Base-by-base conservation (phyloP, 2,888 invertebrate species). In the Omphaloscelis lunosa region DNA sequence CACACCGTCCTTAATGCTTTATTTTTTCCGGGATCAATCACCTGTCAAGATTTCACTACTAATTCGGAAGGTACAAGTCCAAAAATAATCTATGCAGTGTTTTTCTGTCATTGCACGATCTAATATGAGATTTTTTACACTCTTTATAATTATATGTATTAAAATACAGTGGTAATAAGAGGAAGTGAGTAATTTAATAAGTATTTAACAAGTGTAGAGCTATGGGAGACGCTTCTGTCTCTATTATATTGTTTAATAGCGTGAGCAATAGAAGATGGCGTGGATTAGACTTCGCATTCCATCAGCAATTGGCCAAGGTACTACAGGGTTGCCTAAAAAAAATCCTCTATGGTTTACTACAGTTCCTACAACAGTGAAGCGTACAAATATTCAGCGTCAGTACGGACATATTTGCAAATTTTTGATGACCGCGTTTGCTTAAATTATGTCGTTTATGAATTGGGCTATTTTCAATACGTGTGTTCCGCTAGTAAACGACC, bases 271-370 rank as follows among this genome's bases (percentile, higher is more conserved):
- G 90, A 34, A 67, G 69, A 75, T 88, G 85, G 86, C 86, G 84
- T 84, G 86, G 83, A 89, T 88, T 87, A 88, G 81, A 84, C 76
- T 83, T 91, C 88, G 91, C 88, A 92, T 93, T 93, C 93, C 93
- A 90, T 85, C 84, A 86, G 85, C 90, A 91, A 93, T 92, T 92
- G 92, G 90, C 89, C 81, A 88, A 88, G 87, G 86, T 86, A 65
- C 27, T 45, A 56, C 63, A 88, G 85, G 86, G 88, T 69, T 88
- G 83, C 56, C 53, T 12, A 41, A 39, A 39, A 9, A 23, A 20
- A 51, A 51, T 23, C 0, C 20, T 51, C 51, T 51, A 8, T 51
- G 51, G 20, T 20, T 48, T 48, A 48, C 48, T 12, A 45, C 12
- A 45, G 45, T 45, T 12, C 45, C 45, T 3, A 45, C 45, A 45